A percentile compares a stretch with the other conserved stretches of the same genome.
These are phyloP conservation scores for Pollenia labialis DNA, from an alignment of 2,888 invertebrate species.

Conservation along the genomic window DNA sequence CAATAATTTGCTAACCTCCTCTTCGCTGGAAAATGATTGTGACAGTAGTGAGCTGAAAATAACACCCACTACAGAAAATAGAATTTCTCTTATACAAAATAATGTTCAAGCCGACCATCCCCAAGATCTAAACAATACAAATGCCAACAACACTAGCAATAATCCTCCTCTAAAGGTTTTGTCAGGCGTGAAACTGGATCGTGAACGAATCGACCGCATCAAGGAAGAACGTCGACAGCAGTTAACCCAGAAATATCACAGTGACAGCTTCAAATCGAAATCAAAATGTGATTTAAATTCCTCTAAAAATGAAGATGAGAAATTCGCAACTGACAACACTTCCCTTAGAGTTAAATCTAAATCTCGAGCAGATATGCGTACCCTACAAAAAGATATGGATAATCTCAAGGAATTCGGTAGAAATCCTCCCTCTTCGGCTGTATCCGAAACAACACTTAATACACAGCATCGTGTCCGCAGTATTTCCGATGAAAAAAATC, in stretches of 20 bases:
- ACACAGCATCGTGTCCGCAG: conserved; percentile 80
- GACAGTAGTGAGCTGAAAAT: conserved; percentile 81
- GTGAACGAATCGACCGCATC: conserved; percentile 94
- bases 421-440: conserved; percentile 71
- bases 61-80: conserved; percentile 87
- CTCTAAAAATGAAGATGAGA: conserved; percentile 80
- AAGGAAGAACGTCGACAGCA: conserved; percentile 95
- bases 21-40: conserved; percentile 73
- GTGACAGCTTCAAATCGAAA: conserved; percentile 89
- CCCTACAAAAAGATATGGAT: conserved; percentile 82
- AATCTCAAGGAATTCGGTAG: conserved; percentile 80
- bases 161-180: conserved; percentile 81
- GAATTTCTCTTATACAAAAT: conserved; percentile 86
- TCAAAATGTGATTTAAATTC: conserved; percentile 83
- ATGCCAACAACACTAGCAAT: conserved; percentile 66
- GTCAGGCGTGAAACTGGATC: conserved; percentile 86
- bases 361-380: conserved; percentile 82
- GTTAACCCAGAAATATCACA: conserved; percentile 93
- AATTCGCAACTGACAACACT: conserved; percentile 79
- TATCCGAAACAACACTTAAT: conserved; percentile 79
- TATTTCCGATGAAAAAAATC: conserved; percentile 84
- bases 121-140: conserved; percentile 75
- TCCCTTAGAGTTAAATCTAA: conserved; percentile 83
- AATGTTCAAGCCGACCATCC: conserved; percentile 78
- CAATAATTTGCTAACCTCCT: conserved; percentile 60